Evolutionary conservation across 2,113 vertebrate species (phyloP).

Genomic region (Pleuronectes platessa): DNA sequence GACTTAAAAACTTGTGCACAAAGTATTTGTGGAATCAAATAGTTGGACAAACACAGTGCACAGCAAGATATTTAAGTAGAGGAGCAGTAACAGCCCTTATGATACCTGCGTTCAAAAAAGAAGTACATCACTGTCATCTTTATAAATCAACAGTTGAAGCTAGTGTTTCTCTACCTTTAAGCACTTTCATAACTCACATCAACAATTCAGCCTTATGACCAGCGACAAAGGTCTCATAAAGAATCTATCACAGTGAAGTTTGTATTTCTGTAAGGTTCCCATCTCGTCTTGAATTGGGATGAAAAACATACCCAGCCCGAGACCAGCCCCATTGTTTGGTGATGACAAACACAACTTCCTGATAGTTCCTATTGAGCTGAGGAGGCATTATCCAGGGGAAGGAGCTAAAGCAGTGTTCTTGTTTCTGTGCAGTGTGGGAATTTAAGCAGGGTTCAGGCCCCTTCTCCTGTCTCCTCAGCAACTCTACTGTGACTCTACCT

Average conservation of each 20-base stretch:
- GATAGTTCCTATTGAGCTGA: constrained; percentile 5
- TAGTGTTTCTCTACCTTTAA: neutral
- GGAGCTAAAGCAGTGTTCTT: neutral
- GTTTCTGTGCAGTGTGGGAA: constrained; percentile 42
- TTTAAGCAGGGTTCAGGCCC: constrained; percentile 14
- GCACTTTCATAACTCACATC: neutral
- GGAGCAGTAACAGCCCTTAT: neutral
- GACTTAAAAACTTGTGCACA: neutral
- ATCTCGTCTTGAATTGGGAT: neutral
- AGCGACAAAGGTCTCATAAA: constrained; percentile 34
- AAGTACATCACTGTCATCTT: neutral
- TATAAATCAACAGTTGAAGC: too few species aligned
- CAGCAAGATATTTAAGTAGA: neutral
- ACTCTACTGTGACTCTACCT: constrained; percentile 46
- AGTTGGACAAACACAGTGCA: neutral
- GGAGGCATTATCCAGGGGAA: constrained; percentile 3
- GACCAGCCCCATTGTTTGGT: constrained; percentile 4
- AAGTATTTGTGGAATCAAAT: neutral
- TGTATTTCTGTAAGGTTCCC: constrained; percentile 16
- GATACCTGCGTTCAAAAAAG: neutral
- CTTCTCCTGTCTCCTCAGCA: constrained; percentile 49
- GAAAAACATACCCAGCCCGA: constrained; percentile 17
- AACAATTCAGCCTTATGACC: constrained; percentile 21
- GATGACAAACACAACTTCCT: constrained; percentile 6
- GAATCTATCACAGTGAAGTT: constrained; percentile 6